Percentiles rank a stretch among this genome's conserved stretches.
Evolutionary conservation across 1,140 invertebrate species (phyloP).

Genomic region (Pseudomyrmex cubaensis): DNA sequence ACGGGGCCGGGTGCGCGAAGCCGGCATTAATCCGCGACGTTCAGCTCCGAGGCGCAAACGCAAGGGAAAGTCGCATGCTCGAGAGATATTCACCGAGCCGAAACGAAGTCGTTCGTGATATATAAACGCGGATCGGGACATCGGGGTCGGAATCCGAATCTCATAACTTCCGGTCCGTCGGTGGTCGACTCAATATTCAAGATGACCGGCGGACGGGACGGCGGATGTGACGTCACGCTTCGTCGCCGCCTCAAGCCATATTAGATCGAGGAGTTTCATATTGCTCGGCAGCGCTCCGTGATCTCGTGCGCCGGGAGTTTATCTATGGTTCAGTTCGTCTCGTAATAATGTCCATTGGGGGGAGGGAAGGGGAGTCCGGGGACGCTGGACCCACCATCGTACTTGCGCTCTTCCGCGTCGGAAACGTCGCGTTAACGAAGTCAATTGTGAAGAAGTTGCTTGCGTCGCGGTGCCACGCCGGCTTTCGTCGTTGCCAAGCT

Average conservation of each 20-base stretch:
- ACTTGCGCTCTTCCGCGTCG: conserved; percentile 51
- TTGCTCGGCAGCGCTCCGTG: conserved; percentile 77
- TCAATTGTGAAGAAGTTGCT: conserved; percentile 68
- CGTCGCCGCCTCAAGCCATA: conserved; percentile 84
- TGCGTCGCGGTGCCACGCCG: conserved; percentile 34
- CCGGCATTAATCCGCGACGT: conserved; percentile 48
- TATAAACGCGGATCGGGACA: conserved; percentile 75
- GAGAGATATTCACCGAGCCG: conserved; percentile 65
- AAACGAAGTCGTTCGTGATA: conserved; percentile 73
- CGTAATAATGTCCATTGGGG: conserved; percentile 79
- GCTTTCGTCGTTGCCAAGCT: background rate
- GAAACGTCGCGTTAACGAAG: conserved; percentile 63
- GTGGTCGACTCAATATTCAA: conserved; percentile 84
- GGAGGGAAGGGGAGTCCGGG: background rate
- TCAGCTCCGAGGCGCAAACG: conserved; percentile 20
- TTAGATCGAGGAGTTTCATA: conserved; percentile 84
- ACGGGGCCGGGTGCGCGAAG: background rate
- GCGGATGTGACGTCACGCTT: conserved; percentile 84
- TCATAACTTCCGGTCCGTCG: conserved; percentile 84
- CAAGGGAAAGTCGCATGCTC: conserved; percentile 58
- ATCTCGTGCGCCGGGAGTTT: conserved; percentile 78
- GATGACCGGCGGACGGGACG: conserved; percentile 82
- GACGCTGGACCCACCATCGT: conserved; percentile 33
- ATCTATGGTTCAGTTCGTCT: conserved; percentile 78
- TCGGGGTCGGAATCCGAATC: conserved; percentile 81